Evolutionary conservation across 2,888 invertebrate genomes (phyloP), one percentile per base, ranked within the genome.

Genomic region (Chirona hameri): DNA sequence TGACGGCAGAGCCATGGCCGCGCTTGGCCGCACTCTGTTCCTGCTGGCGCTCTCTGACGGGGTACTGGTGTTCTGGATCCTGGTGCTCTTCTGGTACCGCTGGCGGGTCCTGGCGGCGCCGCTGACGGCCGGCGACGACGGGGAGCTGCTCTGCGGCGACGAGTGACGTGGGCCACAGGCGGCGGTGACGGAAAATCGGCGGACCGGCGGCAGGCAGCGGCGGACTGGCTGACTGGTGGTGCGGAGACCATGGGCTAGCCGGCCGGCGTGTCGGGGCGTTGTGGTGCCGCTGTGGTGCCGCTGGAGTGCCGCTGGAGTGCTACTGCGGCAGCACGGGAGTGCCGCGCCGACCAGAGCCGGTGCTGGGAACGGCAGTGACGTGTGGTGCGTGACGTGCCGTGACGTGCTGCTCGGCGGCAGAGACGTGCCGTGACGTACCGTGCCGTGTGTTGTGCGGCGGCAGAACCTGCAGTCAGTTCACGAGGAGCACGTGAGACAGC

Each of bases 11-110:
- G 79, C 29, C 48, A 79, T 79, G 79, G 48, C 79, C 27, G 52
- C 24, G 14, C 15, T 79, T 15, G 10, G 79, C 7, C 79, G 79
- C 27, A 27, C 12, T 52, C 27, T 79, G 79, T 79, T 79, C 79
- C n/a, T 52, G 27, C 27, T 48, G 52, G n/a, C 15, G 0, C 52
- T 79, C n/a, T 3, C 29, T 14, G 79, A 79, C 79, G 79, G 79
- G 14, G 79, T 79, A n/a, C 52, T 79, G 14, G 79, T 79, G 79
- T 79, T 79, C 79, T 79, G 79, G 79, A 27, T 79, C 27, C 79
- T 79, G 48, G 79, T 79, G 79, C 52, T 79, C 24, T 79, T 79
- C 52, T 79, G 79, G 79, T 79, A 79, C 52, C 79, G 79, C 9
- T 79, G 52, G 52, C 79, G 79, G 12, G 48, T 52, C 27, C 52